A percentile compares a stretch with the other conserved stretches of the same genome.
Evolutionary conservation across 2,797 vertebrate species (phyloP).

Genomic region (Alcedo atthis): DNA sequence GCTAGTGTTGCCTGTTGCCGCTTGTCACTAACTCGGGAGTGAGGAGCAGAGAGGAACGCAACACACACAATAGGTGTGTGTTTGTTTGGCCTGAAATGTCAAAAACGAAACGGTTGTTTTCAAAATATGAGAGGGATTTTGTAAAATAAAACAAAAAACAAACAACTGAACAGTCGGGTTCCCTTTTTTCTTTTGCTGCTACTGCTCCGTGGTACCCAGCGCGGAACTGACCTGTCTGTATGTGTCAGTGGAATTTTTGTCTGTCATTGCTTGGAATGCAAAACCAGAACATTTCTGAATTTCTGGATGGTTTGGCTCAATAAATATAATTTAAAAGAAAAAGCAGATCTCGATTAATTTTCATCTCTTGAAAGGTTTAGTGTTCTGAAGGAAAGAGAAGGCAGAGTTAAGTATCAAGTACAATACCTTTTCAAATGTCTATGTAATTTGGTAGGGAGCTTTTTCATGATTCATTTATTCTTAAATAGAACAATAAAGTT

Average conservation of each 20-base stretch:
- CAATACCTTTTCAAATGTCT: background rate
- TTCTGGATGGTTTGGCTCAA: background rate
- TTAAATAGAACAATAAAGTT: background rate
- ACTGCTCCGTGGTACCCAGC: accelerated
- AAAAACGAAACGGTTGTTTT: background rate
- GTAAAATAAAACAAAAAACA: too few relatives aligned
- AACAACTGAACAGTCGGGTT: background rate
- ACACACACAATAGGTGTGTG: too few relatives aligned
- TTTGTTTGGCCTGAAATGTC: background rate
- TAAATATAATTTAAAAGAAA: background rate
- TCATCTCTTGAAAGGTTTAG: background rate
- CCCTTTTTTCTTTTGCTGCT: background rate
- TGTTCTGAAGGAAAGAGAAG: background rate
- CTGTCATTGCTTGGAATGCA: background rate
- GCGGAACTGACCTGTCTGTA: background rate
- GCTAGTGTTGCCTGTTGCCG: accelerated
- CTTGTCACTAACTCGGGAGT: background rate
- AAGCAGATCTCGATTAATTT: background rate
- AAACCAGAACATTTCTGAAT: background rate
- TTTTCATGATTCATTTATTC: accelerated
- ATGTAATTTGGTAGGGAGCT: background rate
- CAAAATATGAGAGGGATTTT: background rate
- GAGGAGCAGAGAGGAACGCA: background rate
- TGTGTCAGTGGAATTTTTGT: background rate
- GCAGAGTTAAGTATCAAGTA: background rate